Percentiles rank a stretch among this genome's conserved stretches.
phyloP scores from a whole-genome alignment of 2,113 vertebrate species.

The Melanotaenia duboulayi region DNA sequence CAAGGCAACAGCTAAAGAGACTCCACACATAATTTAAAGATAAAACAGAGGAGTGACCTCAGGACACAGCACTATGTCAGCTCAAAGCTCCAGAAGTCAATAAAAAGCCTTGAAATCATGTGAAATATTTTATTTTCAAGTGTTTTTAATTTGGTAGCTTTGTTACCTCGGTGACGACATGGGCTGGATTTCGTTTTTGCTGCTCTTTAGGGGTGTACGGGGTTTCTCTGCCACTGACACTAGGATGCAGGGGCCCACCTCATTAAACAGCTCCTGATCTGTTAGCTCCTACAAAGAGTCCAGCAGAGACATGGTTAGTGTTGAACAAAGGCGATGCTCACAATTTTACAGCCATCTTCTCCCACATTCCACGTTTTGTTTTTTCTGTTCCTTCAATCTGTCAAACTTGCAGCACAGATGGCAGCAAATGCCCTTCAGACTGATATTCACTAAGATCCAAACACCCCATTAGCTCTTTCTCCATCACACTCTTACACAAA shows the following conservation, averaged over 20 bases:
- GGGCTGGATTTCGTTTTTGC: conserved; percentile 84
- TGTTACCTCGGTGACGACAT: conserved; percentile 86
- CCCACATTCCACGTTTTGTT: not conserved
- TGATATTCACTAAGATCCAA: conserved; percentile 27
- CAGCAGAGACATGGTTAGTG: conserved; percentile 27
- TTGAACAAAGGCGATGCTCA: not conserved
- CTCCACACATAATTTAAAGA: no score
- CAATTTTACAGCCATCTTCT: no score
- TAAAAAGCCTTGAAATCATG: not conserved
- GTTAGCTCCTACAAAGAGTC: conserved; percentile 81
- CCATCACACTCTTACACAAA: conserved; percentile 12
- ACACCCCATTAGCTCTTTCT: conserved; percentile 18
- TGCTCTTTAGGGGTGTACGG: conserved; percentile 87
- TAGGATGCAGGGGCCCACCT: conserved; percentile 81
- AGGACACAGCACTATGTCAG: not conserved
- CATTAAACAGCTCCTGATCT: conserved; percentile 86
- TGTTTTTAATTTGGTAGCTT: not conserved
- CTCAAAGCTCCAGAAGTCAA: not conserved
- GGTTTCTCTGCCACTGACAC: conserved; percentile 89
- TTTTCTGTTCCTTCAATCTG: conserved; percentile 21
- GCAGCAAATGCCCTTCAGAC: not conserved
- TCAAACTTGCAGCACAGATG: conserved; percentile 39
- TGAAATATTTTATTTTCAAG: not conserved
- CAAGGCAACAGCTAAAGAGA: no score
- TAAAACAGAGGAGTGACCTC: no score